Evolutionary conservation across 2,888 invertebrate genomes (phyloP), one percentile per base, ranked within the genome.

Genomic region (Congeria kusceri): DNA sequence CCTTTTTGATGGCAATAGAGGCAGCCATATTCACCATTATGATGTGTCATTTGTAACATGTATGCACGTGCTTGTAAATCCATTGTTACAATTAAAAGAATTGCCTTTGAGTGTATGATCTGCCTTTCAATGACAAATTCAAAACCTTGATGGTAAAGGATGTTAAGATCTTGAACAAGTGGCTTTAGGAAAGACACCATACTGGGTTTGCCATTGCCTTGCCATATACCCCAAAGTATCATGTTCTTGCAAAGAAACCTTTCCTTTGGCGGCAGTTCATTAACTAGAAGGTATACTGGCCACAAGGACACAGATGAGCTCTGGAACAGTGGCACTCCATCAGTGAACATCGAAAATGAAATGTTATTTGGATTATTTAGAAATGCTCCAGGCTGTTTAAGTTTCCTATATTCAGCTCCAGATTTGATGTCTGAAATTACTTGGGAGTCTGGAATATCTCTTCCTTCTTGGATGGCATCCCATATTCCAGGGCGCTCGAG

Each of bases 21-120:
- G 53, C 75, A 84, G 3, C 80, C 80, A 82, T 58, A 64, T 29
- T 69, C 63, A 7, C 80, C 84, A 75, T 77, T 84, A 29, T 78
- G 77, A 20, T 77, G 75, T 1, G 82, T 82, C 75, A 80, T 82
- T 13, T 69, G 39, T n/a, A 71, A n/a, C 1, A 79, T 63, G 64
- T 63, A 56, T 29, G 78, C 76, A 29, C 79, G 53, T 15, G 84
- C 84, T 58, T 72, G 81, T n/a, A 84, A 44, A 64, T 72, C 61
- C 53, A 76, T 46, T 59, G 73, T 74, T 4, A 39, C 61, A 59
- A 70, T 70, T 1, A 64, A 20, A 7, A 53, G 18, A 15, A 71
- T 58, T 44, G 28, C 58, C 32, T 68, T 69, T 3, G 18, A 57
- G 1, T 61, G 46, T 25, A 61, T 61, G 23, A 9, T 7, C 32